Percentiles rank a stretch among this genome's conserved stretches.
Conservation (phyloP, 2,888 invertebrate genomes). For the Eupithecia insigniata region DNA sequence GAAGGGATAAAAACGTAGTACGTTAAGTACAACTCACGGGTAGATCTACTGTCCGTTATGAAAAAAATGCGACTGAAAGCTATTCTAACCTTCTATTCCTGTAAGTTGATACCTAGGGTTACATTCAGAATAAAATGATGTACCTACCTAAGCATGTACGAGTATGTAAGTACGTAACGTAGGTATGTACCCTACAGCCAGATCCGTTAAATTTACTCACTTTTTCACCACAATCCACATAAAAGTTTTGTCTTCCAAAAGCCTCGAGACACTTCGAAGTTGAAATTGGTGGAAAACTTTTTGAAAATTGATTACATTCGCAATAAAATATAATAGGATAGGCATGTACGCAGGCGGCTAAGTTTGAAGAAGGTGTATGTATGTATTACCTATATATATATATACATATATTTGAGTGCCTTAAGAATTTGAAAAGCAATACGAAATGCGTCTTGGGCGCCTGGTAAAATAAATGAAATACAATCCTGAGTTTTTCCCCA, state of each 20-base stretch:
- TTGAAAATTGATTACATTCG: conserved; percentile 54
- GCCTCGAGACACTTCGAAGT: conserved; percentile 51
- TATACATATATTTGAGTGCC: neutral
- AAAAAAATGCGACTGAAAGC: too few species aligned
- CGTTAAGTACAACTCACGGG: too few species aligned
- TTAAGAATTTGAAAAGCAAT: neutral
- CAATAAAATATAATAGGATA: too few species aligned
- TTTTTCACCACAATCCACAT: conserved; percentile 12
- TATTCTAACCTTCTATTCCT: too few species aligned
- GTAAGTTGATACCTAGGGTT: too few species aligned
- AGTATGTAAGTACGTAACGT: neutral
- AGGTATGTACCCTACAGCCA: neutral
- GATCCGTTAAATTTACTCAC: neutral
- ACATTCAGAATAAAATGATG: neutral
- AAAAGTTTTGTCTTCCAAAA: conserved; percentile 22
- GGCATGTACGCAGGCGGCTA: neutral
- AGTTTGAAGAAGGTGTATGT: neutral
- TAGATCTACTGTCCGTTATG: too few species aligned
- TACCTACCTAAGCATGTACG: neutral
- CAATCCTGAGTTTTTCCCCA: too few species aligned
- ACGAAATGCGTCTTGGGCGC: neutral
- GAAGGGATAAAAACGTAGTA: too few species aligned
- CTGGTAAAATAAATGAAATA: neutral
- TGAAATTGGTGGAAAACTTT: conserved; percentile 59
- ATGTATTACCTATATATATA: too few species aligned